Percentiles rank a stretch among this genome's conserved stretches.
Conservation (phyloP, 2,113 vertebrate species). For the Gasterosteus aculeatus region DNA sequence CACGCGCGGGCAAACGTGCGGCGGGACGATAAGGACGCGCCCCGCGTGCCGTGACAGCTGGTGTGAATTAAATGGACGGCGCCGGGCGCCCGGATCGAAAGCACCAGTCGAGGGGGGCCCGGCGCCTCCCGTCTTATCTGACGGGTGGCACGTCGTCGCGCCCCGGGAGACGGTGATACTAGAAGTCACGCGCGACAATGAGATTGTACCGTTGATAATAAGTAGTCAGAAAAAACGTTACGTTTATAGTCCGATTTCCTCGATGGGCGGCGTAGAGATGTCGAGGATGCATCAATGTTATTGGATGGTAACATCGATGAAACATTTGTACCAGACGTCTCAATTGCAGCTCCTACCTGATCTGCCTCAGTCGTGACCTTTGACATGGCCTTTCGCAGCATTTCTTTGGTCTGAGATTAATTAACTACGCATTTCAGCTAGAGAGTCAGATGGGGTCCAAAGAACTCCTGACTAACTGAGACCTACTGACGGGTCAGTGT, state of each 20-base stretch:
- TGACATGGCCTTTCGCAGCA: too few relatives aligned
- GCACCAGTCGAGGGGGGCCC: constrained; percentile 5
- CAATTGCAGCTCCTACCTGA: too few relatives aligned
- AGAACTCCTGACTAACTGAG: too few relatives aligned
- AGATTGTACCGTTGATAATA: too few relatives aligned
- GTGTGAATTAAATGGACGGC: constrained; percentile 36
- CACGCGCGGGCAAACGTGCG: too few relatives aligned
- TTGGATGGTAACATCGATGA: neutral
- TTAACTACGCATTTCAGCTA: too few relatives aligned
- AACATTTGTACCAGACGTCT: neutral
- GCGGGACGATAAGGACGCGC: constrained; percentile 35
- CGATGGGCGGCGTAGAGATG: neutral
- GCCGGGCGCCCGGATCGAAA: neutral
- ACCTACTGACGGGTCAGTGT: neutral
- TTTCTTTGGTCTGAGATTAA: too few relatives aligned
- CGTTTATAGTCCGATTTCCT: neutral
- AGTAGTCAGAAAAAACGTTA: neutral
- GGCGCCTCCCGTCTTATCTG: constrained; percentile 2
- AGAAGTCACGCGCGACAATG: neutral
- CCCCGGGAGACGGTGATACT: neutral
- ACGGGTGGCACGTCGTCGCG: too few relatives aligned
- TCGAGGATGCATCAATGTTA: neutral
- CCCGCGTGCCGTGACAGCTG: constrained; percentile 20
- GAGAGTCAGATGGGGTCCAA: too few relatives aligned
- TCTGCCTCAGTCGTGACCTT: too few relatives aligned